phyloP scores from a whole-genome alignment of 2,113 vertebrate genomes.

The Myotis davidii region DNA sequence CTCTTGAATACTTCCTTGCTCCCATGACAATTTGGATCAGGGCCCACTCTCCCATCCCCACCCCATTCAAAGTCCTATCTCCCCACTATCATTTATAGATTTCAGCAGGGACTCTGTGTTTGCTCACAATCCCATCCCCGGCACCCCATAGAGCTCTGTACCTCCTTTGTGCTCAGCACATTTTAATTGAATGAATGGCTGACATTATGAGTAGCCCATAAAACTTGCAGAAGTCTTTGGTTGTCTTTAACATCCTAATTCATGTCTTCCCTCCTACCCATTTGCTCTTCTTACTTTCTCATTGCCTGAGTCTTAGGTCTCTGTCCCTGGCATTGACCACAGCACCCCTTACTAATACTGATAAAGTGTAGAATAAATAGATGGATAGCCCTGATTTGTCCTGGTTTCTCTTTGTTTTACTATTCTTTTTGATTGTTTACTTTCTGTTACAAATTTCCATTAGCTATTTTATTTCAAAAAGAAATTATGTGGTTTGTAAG shows the following conservation, averaged over 20 bases:
- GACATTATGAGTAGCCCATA: neutral
- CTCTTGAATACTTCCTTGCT: slow-evolving; percentile 78
- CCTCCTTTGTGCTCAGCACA: neutral
- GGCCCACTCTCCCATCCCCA: neutral
- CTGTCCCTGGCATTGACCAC: neutral
- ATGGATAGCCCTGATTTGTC: neutral
- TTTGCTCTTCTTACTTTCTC: neutral
- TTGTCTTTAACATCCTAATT: neutral
- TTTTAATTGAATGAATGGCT: neutral
- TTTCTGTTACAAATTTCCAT: slow-evolving; percentile 20
- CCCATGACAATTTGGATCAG: neutral
- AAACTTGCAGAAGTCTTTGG: neutral
- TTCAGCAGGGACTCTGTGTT: neutral
- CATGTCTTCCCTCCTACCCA: neutral
- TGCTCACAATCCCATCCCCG: neutral
- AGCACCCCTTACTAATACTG: too few species aligned
- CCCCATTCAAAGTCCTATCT: neutral
- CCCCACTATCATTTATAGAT: neutral
- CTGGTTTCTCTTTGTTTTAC: neutral
- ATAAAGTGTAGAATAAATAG: neutral
- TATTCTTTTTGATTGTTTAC: neutral
- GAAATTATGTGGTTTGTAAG: neutral
- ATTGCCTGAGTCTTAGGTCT: neutral
- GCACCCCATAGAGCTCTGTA: too few species aligned
- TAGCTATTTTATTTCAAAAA: neutral